Percentiles rank a stretch among this genome's conserved stretches.
phyloP scores from a whole-genome alignment of 2,888 invertebrate genomes.

The Sphaerophoria taeniata region DNA sequence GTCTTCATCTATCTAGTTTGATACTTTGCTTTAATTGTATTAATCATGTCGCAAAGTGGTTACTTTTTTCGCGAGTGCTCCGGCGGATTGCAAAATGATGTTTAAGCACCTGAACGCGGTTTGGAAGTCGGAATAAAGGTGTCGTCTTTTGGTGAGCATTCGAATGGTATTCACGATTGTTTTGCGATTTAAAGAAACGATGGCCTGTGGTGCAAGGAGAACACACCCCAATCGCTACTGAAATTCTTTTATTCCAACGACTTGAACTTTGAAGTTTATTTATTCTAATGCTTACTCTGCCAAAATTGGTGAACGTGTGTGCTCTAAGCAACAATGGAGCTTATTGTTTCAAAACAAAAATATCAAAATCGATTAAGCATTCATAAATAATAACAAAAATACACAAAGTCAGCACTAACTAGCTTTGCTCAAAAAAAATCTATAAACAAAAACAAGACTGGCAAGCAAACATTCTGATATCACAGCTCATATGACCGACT shows the following conservation, averaged over 20 bases:
- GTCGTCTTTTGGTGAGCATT: not conserved
- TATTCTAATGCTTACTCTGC: too few species aligned
- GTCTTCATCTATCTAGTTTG: constrained; percentile 1
- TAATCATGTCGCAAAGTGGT: constrained; percentile 60
- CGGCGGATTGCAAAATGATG: too few species aligned
- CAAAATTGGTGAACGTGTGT: too few species aligned
- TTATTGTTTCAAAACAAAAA: constrained; percentile 57
- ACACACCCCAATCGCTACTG: constrained; percentile 53
- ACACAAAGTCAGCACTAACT: constrained; percentile 2
- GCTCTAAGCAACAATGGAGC: constrained; percentile 15
- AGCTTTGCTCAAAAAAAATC: constrained; percentile 7
- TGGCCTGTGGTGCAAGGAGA: not conserved
- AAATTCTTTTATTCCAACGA: constrained; percentile 7
- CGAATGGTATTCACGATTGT: constrained; percentile 53
- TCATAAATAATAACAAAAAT: constrained; percentile 47
- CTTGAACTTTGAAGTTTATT: constrained; percentile 10
- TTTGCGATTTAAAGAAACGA: constrained; percentile 8
- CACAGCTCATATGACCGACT: not conserved
- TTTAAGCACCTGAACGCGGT: not conserved
- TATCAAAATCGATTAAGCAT: constrained; percentile 60
- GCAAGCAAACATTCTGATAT: not conserved
- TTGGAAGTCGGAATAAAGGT: not conserved
- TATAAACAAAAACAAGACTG: not conserved
- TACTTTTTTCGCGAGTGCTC: not conserved
- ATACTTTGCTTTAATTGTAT: constrained; percentile 51